Base-by-base conservation (phyloP, 2,113 vertebrate genomes). In the Arenaria interpres region DNA sequence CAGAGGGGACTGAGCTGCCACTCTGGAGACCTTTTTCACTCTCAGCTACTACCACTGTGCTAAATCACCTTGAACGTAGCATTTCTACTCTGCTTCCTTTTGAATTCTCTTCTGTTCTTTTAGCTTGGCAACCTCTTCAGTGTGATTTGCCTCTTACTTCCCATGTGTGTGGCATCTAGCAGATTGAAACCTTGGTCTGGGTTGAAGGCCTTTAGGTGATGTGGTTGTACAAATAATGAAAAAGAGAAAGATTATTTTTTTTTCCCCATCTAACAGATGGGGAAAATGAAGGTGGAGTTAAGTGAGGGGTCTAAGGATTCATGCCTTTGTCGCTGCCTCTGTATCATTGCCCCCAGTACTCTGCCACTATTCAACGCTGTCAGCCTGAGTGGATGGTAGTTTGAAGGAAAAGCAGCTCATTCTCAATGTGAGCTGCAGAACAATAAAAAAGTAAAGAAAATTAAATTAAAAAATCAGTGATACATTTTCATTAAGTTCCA, bases 401-500 rank as follows among this genome's bases (percentile, higher is more conserved):
- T 89, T 81, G 51, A 95, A 82, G 64, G 50, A 72, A 81, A 80
- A 77, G 60, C 10, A 88, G 33, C 56, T 89, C 3, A 25, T 89
- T 95, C 43, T 81, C 37, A 62, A 7, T 50, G 32, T 83, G 59
- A 88, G 50, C 33, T 85, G 66, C 48, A 82, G 66, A 88, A 54
- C 69, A 88, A 73, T 85, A 57, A 88, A 82, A 78, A 83, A 25
- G 7, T 62, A 69, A 77, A 89, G 46, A 73, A 91, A 93, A 95
- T 54, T 69, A 69, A 69, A 91, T 94, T 73, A 5, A 87, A 96
- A 93, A 90, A 62, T 59, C 32, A 50, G 57, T 68, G 75, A 69
- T 94, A 80, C 4, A 4, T 94, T 96, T 94, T 96, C 78, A 88
- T 91, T 90, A 88, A 32, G 32, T 88, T 94, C 74, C 54, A 85